Base-by-base conservation (phyloP, 2,888 invertebrate genomes). In the Atrina japonica region DNA sequence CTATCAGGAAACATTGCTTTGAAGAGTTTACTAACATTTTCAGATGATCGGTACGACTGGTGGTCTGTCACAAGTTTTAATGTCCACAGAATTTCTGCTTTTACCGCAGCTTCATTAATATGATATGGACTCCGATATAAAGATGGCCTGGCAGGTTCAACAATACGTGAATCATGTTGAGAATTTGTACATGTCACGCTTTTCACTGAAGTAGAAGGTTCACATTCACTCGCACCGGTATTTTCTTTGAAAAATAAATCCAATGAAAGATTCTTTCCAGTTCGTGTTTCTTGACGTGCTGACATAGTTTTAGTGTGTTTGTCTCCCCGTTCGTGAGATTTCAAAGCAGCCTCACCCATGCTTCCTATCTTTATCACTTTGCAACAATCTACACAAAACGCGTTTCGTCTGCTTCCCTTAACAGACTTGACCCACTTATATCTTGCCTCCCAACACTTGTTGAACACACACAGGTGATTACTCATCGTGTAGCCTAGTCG, bases 261-360 rank as follows among this genome's bases (percentile, higher is more conserved):
- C 47, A 47, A 9, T 5, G 47, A 47, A 47, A 47, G 47, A 47
- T 47, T 47, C 35, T 5, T 5, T 47, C 21, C 16, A 3, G 5
- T 47, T 5, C 16, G 47, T 16, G 5, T 47, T 5, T 47, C 47
- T 47, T n/a, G 7, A 5, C 47, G 47, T 16, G 6, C 16, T 41
- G 41, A 41, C 9, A 41, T 41, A 5, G 16, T 5, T 47, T 16
- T 47, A 3, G 5, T 47, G 16, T 47, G 47, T 16, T n/a, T 47
- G 16, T 47, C 47, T 47, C 47, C 47, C 16, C 47, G 47, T 16
- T 5, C 16, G 21, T 47, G 47, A 5, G 47, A 47, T 47, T 47
- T 47, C 47, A 47, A 47, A 9, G 47, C 47, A 5, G 47, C 47
- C 16, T 47, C 47, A 16, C 47, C 47, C 21, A 47, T 47, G 47